phyloP scores from a whole-genome alignment of 2,797 vertebrate genomes.

The Heterohyrax brucei region DNA sequence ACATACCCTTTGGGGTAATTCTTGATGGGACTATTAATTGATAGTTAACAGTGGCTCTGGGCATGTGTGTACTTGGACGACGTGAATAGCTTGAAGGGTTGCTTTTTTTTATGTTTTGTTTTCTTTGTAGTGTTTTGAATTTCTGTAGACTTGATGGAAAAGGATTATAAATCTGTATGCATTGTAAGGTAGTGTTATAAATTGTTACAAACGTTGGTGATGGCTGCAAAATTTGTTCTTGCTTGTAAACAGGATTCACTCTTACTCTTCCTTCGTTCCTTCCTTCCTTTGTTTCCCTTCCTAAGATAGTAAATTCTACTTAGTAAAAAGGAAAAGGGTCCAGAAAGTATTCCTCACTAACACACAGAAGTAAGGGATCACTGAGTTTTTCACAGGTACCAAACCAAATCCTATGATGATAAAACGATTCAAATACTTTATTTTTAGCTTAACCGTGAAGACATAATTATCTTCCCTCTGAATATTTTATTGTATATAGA shows the following conservation, averaged over 20 bases:
- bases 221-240: conserved; percentile 51
- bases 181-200: conserved; percentile 52
- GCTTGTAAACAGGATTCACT: neutral
- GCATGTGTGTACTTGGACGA: conserved; percentile 10
- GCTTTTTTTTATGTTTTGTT: conserved; percentile 26
- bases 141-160: conserved; percentile 40
- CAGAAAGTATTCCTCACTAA: neutral
- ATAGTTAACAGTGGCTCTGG: neutral
- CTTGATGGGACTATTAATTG: conserved; percentile 45
- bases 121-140: conserved; percentile 71
- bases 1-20: neutral
- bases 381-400: neutral
- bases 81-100: neutral
- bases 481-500: neutral
- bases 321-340: conserved; percentile 28
- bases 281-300: neutral
- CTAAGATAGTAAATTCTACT: conserved; percentile 18
- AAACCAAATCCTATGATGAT: conserved; percentile 10
- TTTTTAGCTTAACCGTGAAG: neutral
- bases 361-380: neutral
- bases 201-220: conserved; percentile 13
- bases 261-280: too few species aligned
- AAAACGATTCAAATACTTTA: conserved; percentile 12
- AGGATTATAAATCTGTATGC: conserved; percentile 54
- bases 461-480: neutral